Conservation (phyloP, 2,797 vertebrate species). For the Sebastes umbrosus region DNA sequence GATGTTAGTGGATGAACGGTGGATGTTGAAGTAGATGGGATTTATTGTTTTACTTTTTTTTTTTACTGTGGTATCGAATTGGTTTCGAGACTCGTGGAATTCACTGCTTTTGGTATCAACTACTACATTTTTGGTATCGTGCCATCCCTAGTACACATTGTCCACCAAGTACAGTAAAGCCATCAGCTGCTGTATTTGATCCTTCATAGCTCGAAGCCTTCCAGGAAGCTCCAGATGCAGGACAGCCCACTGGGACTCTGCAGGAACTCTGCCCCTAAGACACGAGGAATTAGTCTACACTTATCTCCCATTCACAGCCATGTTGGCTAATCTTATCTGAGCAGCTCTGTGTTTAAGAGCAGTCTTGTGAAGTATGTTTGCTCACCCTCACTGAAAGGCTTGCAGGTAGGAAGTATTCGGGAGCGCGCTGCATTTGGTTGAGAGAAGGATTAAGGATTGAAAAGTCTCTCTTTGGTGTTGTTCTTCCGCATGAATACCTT, state of each 20-base stretch:
- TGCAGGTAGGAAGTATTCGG: constrained; percentile 37
- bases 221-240: constrained; percentile 22
- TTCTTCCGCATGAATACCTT: constrained; percentile 34
- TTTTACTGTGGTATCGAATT: no score
- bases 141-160: no score
- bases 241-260: constrained; percentile 52
- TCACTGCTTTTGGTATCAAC: no score
- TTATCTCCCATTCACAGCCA: constrained; percentile 76
- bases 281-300: constrained; percentile 60
- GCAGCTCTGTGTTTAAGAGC: constrained; percentile 50
- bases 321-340: constrained; percentile 71
- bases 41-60: no score
- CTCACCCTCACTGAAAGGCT: constrained; percentile 30
- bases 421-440: constrained; percentile 19
- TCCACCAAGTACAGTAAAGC: neutral
- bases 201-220: neutral
- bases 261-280: constrained; percentile 55
- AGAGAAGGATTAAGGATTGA: constrained; percentile 44
- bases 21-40: no score
- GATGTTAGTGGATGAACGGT: no score
- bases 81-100: no score
- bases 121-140: no score
- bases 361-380: constrained; percentile 49
- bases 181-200: constrained; percentile 33
- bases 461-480: constrained; percentile 42